These are phyloP conservation scores for Dynastes hyllus DNA, from an alignment of 2,888 invertebrate species.

Conservation along the genomic window DNA sequence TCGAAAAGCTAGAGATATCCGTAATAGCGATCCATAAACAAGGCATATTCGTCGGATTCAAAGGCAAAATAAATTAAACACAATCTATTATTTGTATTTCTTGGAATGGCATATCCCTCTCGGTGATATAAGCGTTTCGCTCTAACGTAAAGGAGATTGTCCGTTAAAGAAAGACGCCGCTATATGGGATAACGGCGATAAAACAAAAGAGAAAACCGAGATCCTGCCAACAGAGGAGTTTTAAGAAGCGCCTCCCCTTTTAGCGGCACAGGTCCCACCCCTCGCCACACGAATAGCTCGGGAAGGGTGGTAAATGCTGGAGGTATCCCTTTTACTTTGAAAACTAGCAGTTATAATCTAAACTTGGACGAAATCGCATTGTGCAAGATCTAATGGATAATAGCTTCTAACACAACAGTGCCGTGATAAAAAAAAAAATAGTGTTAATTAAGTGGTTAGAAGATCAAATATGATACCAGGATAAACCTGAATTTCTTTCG, in stretches of 20 bases:
- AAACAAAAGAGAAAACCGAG: constrained; percentile 39
- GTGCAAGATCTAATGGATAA: not conserved
- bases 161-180: not conserved
- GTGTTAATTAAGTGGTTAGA: not conserved
- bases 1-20: not conserved
- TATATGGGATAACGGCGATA: constrained; percentile 9
- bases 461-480: too few relatives aligned
- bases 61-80: constrained; percentile 34
- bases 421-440: too few relatives aligned
- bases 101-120: not conserved
- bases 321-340: constrained; percentile 40
- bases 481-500: too few relatives aligned
- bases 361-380: constrained; percentile 20
- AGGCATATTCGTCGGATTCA: constrained; percentile 15
- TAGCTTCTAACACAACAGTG: too few relatives aligned
- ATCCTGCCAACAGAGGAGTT: constrained; percentile 54
- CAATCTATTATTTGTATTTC: constrained; percentile 18
- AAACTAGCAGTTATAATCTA: constrained; percentile 50
- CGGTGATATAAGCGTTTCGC: not conserved
- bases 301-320: constrained; percentile 14
- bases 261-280: constrained; percentile 53
- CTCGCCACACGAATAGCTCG: not conserved
- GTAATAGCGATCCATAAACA: constrained; percentile 11
- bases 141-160: too few relatives aligned
- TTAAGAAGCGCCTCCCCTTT: constrained; percentile 61